These are phyloP conservation scores for Amblyteles armatorius DNA, from an alignment of 2,888 invertebrate species.

Conservation along the genomic window DNA sequence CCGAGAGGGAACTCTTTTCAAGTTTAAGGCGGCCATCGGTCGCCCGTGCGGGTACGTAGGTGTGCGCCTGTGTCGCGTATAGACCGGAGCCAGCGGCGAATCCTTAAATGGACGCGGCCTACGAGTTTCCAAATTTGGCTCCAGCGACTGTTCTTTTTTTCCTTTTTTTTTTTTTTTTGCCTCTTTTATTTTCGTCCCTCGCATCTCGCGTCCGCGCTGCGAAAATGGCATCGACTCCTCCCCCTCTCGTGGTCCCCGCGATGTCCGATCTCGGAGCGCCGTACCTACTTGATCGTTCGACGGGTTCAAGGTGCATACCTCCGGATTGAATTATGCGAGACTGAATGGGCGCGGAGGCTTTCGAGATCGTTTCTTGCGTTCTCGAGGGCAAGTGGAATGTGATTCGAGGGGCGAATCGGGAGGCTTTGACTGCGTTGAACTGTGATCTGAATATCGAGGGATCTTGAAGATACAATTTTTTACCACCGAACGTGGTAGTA, in stretches of 20 bases:
- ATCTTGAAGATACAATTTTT: not conserved
- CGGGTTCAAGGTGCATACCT: slow-evolving; percentile 79
- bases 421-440: not conserved
- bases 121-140: slow-evolving; percentile 82
- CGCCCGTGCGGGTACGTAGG: slow-evolving; percentile 63
- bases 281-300: slow-evolving; percentile 50
- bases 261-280: slow-evolving; percentile 38
- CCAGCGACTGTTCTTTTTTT: slow-evolving; percentile 51
- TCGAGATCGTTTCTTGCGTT: slow-evolving; percentile 10
- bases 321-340: slow-evolving; percentile 58
- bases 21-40: slow-evolving; percentile 80
- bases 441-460: not conserved
- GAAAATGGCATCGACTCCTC: slow-evolving; percentile 78
- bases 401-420: not conserved
- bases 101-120: slow-evolving; percentile 78
- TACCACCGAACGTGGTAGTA: not conserved
- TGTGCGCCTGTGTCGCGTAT: slow-evolving; percentile 38
- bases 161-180: slow-evolving; percentile 44
- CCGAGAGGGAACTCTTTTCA: slow-evolving; percentile 70
- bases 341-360: slow-evolving; percentile 16
- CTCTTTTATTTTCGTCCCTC: slow-evolving; percentile 55
- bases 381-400: not conserved
- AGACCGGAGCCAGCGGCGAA: slow-evolving; percentile 52
- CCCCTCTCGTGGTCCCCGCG: slow-evolving; percentile 58
- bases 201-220: slow-evolving; percentile 60